Conservation (phyloP, 2,113 vertebrate genomes). For the Thamnaconus septentrionalis region DNA sequence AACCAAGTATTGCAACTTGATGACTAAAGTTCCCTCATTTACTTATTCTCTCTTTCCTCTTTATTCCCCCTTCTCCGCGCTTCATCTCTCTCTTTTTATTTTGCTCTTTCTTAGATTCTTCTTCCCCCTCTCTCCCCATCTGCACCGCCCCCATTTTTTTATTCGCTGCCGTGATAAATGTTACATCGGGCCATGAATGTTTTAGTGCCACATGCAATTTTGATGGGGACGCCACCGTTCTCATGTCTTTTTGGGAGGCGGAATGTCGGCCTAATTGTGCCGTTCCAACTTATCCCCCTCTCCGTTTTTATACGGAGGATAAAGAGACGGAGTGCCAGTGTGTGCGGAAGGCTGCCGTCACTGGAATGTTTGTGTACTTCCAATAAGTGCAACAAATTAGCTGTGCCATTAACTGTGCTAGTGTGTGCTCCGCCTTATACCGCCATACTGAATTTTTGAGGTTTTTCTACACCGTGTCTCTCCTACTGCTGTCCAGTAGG, state of each 20-base stretch:
- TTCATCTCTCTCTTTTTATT: constrained; percentile 18
- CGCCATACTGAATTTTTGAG: too few species aligned
- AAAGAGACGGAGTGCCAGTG: neutral
- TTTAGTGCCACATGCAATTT: constrained; percentile 70
- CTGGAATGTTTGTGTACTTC: neutral
- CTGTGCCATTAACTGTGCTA: too few species aligned
- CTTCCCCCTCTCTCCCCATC: neutral
- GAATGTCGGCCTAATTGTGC: constrained; percentile 51
- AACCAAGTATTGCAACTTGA: constrained; percentile 15
- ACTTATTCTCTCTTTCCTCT: neutral
- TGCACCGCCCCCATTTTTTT: constrained; percentile 3
- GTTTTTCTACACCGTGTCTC: too few species aligned
- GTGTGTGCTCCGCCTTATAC: too few species aligned
- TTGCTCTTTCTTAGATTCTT: neutral
- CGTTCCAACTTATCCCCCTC: constrained; percentile 16
- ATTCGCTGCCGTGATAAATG: constrained; percentile 62
- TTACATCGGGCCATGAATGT: constrained; percentile 70
- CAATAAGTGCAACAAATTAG: neutral
- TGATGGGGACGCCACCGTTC: constrained; percentile 55
- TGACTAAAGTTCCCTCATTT: constrained; percentile 29
- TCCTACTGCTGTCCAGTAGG: too few species aligned
- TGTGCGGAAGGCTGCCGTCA: neutral
- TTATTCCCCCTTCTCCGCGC: neutral
- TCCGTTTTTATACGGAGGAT: neutral
- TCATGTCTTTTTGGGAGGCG: constrained; percentile 49